Base-by-base conservation (phyloP, 2,797 vertebrate species). In the Muscicapa striata region DNA sequence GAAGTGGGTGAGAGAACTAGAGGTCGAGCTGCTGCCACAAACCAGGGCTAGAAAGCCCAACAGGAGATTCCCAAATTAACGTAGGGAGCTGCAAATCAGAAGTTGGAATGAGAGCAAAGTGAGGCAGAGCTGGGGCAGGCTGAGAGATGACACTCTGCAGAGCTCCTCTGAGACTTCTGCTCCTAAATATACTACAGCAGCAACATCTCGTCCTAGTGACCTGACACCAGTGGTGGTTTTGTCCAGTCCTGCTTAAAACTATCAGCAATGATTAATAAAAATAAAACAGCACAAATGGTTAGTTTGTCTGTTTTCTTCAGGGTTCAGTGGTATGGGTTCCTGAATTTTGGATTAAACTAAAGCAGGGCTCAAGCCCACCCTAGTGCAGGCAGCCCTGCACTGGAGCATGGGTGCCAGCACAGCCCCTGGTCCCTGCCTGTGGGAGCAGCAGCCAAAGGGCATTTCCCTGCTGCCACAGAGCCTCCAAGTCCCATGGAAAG, bases 31-130 rank as follows among this genome's bases (percentile, higher is more conserved):
- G 80, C 73, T 84, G 84, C 32, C 82, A 85, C 84, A 89, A 87
- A 94, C 57, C 51, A 66, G 29, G 45, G 77, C 76, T 82, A 76
- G 70, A 86, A 96, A 91, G 66, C 69, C 87, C 91, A 94, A 94
- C 30, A 94, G 94, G 91, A 96, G 94, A 94, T 93, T 94, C 83
- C 83, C 94, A 94, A 90, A 93, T 90, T 78, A 95, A 95, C 1
- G 9, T 73, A 90, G 43, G 36, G 40, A 96, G 78, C n/a, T 84
- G 70, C 86, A 81, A 72, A 62, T 84, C 66, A 24, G 58, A 81
- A 92, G 69, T 14, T 80, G 64, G 66, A 96, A 93, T 0, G 7
- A 88, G 83, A 94, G 80, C 89, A 90, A 94, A 94, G 86, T 5
- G 3, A 94, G 59, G 48, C 75, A 90, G 91, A 86, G 86, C 64